These are phyloP conservation scores for Endomychus coccineus DNA, from an alignment of 2,888 invertebrate genomes.

Conservation along the genomic window DNA sequence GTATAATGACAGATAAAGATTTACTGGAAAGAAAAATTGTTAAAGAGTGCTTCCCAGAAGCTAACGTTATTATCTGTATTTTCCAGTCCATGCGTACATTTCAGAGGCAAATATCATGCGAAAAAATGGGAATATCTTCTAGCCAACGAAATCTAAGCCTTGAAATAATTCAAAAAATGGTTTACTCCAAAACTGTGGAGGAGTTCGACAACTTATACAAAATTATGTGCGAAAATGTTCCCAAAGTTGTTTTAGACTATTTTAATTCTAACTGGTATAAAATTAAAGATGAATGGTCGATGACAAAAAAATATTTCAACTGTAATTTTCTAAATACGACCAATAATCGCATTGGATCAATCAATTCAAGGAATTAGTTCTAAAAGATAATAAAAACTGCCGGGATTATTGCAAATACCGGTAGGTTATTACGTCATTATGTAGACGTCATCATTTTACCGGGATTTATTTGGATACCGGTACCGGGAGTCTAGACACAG, in stretches of 20 bases:
- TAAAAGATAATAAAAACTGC: too few relatives aligned
- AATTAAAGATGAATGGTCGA: slow-evolving; percentile 6
- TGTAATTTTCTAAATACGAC: too few relatives aligned
- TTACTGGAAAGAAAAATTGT: slow-evolving; percentile 6
- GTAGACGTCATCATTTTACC: too few relatives aligned
- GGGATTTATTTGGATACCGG: too few relatives aligned
- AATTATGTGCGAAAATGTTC: slow-evolving; percentile 2
- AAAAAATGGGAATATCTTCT: slow-evolving; percentile 3
- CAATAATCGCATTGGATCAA: slow-evolving; percentile 6
- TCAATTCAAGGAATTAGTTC: too few relatives aligned
- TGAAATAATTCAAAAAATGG: slow-evolving; percentile 5
- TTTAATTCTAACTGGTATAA: slow-evolving; percentile 3
- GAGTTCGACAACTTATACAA: neutral
- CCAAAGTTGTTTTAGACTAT: slow-evolving; percentile 4
- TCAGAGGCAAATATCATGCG: slow-evolving; percentile 1
- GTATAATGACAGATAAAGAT: slow-evolving; percentile 5
- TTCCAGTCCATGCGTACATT: slow-evolving; percentile 7
- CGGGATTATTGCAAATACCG: too few relatives aligned
- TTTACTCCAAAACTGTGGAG: neutral
- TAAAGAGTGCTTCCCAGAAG: slow-evolving; percentile 4
- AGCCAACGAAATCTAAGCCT: slow-evolving; percentile 1
- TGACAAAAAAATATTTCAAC: slow-evolving; percentile 3
- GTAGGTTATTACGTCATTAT: too few relatives aligned
- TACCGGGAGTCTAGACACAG: too few relatives aligned
- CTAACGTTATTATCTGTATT: slow-evolving; percentile 6